These are phyloP conservation scores for Cryptoblepharus egeriae DNA, from an alignment of 2,797 vertebrate genomes.

Conservation along the genomic window DNA sequence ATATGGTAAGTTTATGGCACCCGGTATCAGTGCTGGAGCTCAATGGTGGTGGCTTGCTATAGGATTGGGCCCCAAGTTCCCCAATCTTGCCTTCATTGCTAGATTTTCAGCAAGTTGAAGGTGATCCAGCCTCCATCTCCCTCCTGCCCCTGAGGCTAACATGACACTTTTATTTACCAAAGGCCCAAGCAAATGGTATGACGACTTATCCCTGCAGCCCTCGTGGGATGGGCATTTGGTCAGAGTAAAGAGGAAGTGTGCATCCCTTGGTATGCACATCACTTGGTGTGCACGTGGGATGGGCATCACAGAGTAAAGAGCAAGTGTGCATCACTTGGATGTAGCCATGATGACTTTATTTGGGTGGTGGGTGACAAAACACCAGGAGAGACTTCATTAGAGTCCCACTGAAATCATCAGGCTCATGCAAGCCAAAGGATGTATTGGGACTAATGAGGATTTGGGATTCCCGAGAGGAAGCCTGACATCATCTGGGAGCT, in stretches of 20 bases:
- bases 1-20: too few species aligned
- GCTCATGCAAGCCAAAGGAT: conserved; percentile 17
- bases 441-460: not conserved
- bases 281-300: too few species aligned
- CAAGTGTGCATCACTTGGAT: not conserved
- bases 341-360: not conserved
- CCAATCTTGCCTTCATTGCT: not conserved
- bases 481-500: conserved; percentile 15
- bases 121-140: too few species aligned
- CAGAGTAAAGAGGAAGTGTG: not conserved
- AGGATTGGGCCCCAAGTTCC: too few species aligned
- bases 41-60: too few species aligned
- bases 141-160: not conserved
- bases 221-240: not conserved
- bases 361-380: not conserved
- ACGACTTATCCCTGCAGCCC: not conserved
- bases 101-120: too few species aligned
- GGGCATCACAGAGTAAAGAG: not conserved
- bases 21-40: too few species aligned
- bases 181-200: not conserved
- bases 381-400: not conserved
- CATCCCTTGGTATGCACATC: not conserved
- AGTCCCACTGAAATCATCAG: rapidly evolving
- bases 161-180: not conserved
- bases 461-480: not conserved